These are phyloP conservation scores for Gyps fulvus DNA, from an alignment of 2,113 vertebrate species.

Conservation along the genomic window DNA sequence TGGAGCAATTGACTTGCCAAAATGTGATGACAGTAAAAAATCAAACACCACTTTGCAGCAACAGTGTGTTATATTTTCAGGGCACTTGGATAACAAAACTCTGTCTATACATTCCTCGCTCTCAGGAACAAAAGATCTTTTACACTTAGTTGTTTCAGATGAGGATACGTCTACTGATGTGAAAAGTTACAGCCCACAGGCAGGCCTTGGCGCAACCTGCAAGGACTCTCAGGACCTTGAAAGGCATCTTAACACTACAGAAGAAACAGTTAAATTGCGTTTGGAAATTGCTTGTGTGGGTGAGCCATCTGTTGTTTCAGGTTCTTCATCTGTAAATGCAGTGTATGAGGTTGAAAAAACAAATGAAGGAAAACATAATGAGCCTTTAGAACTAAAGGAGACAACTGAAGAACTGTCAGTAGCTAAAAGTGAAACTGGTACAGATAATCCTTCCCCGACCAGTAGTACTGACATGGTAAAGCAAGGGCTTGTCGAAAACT, in stretches of 20 bases:
- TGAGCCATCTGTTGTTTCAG: slow-evolving; percentile 59
- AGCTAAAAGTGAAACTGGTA: slow-evolving; percentile 62
- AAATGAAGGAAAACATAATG: slow-evolving; percentile 17
- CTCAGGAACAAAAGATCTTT: slow-evolving; percentile 64
- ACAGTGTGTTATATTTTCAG: slow-evolving; percentile 80
- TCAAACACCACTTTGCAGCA: slow-evolving; percentile 80
- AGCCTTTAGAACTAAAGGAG: slow-evolving; percentile 34
- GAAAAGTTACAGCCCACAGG: slow-evolving; percentile 45
- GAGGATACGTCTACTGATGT: slow-evolving; percentile 42
- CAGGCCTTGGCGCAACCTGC: slow-evolving; percentile 35
- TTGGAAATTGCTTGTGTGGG: slow-evolving; percentile 53
- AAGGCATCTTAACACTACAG: slow-evolving; percentile 11
- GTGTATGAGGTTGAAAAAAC: slow-evolving; percentile 6
- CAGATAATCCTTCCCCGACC: slow-evolving; percentile 74
- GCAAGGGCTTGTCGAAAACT: slow-evolving; percentile 94
- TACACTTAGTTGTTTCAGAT: slow-evolving; percentile 60
- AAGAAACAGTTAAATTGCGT: slow-evolving; percentile 23
- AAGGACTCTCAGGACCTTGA: slow-evolving; percentile 35
- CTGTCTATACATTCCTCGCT: slow-evolving; percentile 55
- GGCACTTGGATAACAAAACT: slow-evolving; percentile 49
- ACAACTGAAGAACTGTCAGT: slow-evolving; percentile 19
- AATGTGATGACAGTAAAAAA: slow-evolving; percentile 70
- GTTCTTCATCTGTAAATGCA: slow-evolving; percentile 53
- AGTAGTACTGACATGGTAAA: slow-evolving; percentile 91
- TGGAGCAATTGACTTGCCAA: slow-evolving; percentile 65